Evolutionary conservation across 2,888 invertebrate genomes (phyloP).

Genomic region (Reticulitermes lucifugus): DNA sequence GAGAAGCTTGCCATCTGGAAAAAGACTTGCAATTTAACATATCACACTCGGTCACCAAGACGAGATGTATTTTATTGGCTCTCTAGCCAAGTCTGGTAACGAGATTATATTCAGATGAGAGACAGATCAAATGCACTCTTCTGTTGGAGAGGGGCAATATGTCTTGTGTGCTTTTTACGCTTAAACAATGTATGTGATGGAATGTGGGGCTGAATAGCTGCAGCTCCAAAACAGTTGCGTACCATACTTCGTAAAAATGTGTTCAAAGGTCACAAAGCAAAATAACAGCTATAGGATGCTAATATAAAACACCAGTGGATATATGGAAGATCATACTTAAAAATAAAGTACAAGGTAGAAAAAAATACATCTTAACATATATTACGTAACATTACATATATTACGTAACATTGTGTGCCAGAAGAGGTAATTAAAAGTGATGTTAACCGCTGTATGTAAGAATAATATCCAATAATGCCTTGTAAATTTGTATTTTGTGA

Average conservation of each 20-base stretch:
- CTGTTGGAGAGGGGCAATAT: not conserved
- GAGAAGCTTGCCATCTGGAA: conserved; percentile 24
- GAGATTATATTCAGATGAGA: conserved; percentile 18
- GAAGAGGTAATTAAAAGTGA: conserved; percentile 26
- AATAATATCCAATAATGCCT: conserved; percentile 39
- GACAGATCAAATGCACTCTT: not conserved
- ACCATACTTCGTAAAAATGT: conserved; percentile 19
- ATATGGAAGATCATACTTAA: conserved; percentile 3
- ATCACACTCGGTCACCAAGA: conserved; percentile 36
- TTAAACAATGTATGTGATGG: conserved; percentile 22
- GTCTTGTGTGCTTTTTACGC: conserved; percentile 26
- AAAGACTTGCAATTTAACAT: conserved; percentile 35
- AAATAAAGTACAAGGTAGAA: conserved; percentile 32
- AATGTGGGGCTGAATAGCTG: not conserved
- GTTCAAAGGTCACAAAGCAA: conserved; percentile 35
- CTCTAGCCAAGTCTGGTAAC: conserved; percentile 35
- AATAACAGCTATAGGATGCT: conserved; percentile 13
- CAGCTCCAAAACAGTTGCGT: not conserved
- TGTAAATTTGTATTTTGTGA: conserved; percentile 41
- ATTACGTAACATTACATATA: conserved; percentile 20
- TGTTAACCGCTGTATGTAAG: conserved; percentile 34
- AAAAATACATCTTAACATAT: conserved; percentile 15
- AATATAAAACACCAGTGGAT: conserved; percentile 30
- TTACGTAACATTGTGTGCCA: conserved; percentile 32
- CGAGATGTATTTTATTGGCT: conserved; percentile 34